Evolutionary conservation across 2,888 invertebrate genomes (phyloP).

Genomic region (Fissipunctia ypsillon): DNA sequence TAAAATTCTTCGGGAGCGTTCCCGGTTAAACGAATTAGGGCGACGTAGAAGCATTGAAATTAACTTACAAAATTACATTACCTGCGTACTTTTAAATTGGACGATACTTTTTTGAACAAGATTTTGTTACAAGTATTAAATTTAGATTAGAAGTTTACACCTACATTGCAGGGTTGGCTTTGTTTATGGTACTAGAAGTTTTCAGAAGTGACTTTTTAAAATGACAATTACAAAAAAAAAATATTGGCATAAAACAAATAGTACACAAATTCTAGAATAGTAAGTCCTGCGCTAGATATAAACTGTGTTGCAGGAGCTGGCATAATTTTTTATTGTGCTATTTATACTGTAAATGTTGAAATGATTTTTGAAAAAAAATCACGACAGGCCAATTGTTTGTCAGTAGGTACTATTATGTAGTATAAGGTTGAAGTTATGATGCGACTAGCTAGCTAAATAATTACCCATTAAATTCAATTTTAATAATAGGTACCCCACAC

Average conservation of each 20-base stretch:
- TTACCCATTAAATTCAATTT: neutral
- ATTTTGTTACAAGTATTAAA: conserved; percentile 35
- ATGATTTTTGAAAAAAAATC: neutral
- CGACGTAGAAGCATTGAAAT: conserved; percentile 55
- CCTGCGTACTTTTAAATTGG: conserved; percentile 46
- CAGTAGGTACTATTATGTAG: neutral
- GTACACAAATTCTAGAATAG: too few species aligned
- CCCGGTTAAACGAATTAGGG: conserved; percentile 73
- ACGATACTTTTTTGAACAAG: conserved; percentile 30
- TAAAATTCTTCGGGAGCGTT: conserved; percentile 75
- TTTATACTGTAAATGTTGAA: too few species aligned
- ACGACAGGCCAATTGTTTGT: neutral
- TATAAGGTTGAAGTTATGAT: neutral
- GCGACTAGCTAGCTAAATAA: neutral
- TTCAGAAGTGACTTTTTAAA: too few species aligned
- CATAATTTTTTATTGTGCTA: too few species aligned
- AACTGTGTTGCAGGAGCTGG: too few species aligned
- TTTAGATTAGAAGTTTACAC: neutral
- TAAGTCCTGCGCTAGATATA: too few species aligned
- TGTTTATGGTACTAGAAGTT: neutral
- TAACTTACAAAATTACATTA: conserved; percentile 59
- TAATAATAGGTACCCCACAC: neutral
- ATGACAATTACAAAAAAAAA: too few species aligned
- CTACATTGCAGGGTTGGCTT: neutral
- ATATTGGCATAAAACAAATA: too few species aligned